These are phyloP conservation scores for Mellilla xanthometata DNA, from an alignment of 2,888 invertebrate species.

Conservation along the genomic window DNA sequence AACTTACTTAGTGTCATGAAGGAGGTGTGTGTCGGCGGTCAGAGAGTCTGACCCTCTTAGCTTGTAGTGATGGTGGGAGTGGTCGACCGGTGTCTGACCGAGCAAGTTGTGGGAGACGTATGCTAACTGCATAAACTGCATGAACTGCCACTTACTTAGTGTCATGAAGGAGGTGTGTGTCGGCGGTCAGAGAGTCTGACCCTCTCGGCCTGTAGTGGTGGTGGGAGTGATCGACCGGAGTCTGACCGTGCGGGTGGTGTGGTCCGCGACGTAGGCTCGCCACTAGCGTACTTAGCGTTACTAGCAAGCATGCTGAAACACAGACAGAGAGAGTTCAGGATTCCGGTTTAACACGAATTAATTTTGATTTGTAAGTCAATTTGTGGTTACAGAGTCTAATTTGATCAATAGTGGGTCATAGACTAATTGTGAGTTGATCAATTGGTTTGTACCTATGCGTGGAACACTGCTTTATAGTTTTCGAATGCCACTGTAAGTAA, in stretches of 20 bases:
- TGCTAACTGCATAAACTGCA: too few relatives aligned
- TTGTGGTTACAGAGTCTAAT: too few relatives aligned
- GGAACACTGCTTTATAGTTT: too few relatives aligned
- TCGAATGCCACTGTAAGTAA: too few relatives aligned
- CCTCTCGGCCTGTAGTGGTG: constrained; percentile 84
- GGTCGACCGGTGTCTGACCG: too few relatives aligned
- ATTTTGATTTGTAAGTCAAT: too few relatives aligned
- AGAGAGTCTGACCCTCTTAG: constrained; percentile 83
- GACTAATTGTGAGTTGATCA: too few relatives aligned
- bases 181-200: constrained; percentile 85
- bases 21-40: constrained; percentile 86
- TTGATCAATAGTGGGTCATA: too few relatives aligned
- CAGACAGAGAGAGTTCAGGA: too few relatives aligned
- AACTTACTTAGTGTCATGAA: constrained; percentile 89
- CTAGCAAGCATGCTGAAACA: constrained; percentile 49
- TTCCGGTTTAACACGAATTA: too few relatives aligned
- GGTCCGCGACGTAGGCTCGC: constrained; percentile 61
- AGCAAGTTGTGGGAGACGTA: too few relatives aligned
- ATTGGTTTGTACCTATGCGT: too few relatives aligned
- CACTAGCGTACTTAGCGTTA: constrained; percentile 47
- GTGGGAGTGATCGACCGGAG: constrained; percentile 56
- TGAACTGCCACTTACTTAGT: constrained; percentile 83
- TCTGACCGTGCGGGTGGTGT: constrained; percentile 70
- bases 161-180: constrained; percentile 88
- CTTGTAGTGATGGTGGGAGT: constrained; percentile 81